Conservation (phyloP, 2,113 vertebrate genomes). For the Cnemophilus loriae region DNA sequence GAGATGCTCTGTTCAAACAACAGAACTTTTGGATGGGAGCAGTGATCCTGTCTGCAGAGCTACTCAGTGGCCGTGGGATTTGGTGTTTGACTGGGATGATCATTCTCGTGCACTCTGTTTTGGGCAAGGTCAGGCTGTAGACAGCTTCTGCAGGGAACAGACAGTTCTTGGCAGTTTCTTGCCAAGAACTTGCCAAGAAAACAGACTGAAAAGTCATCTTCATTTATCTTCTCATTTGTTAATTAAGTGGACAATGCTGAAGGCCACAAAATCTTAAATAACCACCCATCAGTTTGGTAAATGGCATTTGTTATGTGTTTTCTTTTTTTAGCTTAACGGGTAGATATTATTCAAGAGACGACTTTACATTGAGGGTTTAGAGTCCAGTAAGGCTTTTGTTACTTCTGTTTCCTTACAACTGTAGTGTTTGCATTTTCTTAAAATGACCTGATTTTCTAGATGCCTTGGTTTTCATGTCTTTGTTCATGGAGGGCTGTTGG, state of each 20-base stretch:
- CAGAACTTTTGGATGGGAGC: not conserved
- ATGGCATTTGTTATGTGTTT: not conserved
- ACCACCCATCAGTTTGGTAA: not conserved
- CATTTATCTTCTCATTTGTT: not conserved
- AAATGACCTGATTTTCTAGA: not conserved
- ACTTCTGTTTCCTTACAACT: not conserved
- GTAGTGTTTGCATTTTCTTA: not conserved
- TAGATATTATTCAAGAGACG: not conserved
- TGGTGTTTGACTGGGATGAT: fast-evolving
- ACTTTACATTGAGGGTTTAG: not conserved
- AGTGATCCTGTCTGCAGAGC: not conserved
- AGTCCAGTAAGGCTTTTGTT: not conserved
- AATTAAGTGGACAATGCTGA: not conserved
- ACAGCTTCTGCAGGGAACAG: not conserved
- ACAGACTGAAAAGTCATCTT: not conserved
- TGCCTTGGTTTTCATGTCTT: not conserved
- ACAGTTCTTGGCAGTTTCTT: not conserved
- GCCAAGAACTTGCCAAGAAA: not conserved
- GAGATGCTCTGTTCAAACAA: not conserved
- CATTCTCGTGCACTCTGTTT: fast-evolving
- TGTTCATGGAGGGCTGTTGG: not conserved
- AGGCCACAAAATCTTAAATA: not conserved
- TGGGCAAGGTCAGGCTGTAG: not conserved
- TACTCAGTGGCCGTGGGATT: not conserved
- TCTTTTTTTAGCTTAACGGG: not conserved